Conservation (phyloP, 2,888 invertebrate species). For the Mythimna albipuncta region DNA sequence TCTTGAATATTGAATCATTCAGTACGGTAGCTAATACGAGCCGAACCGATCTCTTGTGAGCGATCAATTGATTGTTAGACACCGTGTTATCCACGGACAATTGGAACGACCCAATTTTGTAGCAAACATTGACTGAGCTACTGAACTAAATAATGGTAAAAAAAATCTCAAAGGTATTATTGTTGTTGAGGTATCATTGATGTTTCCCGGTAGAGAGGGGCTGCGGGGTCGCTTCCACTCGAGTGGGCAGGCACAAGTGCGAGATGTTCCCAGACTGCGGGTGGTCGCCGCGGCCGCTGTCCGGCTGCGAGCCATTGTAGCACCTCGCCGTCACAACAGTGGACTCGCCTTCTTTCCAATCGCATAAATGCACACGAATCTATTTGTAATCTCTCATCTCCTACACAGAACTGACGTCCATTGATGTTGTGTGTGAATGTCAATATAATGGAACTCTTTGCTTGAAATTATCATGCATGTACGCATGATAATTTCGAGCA, state of each 20-base stretch:
- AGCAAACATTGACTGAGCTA: constrained; percentile 76
- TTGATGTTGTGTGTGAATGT: constrained; percentile 40
- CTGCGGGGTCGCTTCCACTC: constrained; percentile 77
- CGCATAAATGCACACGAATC: constrained; percentile 53
- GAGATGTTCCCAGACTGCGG: constrained; percentile 78
- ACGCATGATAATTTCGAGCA: not conserved
- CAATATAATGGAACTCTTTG: constrained; percentile 32
- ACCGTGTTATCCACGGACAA: constrained; percentile 78
- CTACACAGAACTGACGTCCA: constrained; percentile 48
- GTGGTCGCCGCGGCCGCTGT: constrained; percentile 78
- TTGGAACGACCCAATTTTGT: constrained; percentile 80
- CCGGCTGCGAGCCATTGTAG: constrained; percentile 69
- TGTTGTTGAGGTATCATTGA: constrained; percentile 78
- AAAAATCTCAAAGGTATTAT: constrained; percentile 71
- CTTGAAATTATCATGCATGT: constrained; percentile 10
- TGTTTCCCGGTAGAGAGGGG: constrained; percentile 76
- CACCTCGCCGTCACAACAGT: constrained; percentile 80
- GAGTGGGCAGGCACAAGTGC: constrained; percentile 78
- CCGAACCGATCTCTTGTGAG: constrained; percentile 60
- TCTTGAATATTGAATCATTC: constrained; percentile 71
- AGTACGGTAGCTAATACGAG: constrained; percentile 64
- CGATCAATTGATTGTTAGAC: constrained; percentile 75
- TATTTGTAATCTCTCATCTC: constrained; percentile 41
- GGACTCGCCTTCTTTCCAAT: constrained; percentile 63
- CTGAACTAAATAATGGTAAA: constrained; percentile 73